Evolutionary conservation across 2,797 vertebrate genomes (phyloP).

Genomic region (Urosaurus nigricauda): DNA sequence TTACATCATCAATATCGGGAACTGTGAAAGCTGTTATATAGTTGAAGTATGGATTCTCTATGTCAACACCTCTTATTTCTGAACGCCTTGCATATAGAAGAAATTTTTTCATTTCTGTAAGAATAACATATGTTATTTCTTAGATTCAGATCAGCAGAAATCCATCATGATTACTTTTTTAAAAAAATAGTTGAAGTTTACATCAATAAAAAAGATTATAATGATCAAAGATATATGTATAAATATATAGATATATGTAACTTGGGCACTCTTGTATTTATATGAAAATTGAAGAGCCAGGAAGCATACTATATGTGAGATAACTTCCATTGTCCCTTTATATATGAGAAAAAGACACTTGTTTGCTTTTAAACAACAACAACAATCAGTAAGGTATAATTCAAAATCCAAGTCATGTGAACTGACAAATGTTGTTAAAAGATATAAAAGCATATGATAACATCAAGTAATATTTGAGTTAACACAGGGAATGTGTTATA

Average conservation of each 20-base stretch:
- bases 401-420: not conserved
- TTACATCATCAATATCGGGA: constrained; percentile 97
- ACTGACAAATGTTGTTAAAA: accelerated
- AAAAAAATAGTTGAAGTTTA: not conserved
- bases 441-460: accelerated
- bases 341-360: not conserved
- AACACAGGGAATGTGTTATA: not conserved
- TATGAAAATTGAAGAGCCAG: not conserved
- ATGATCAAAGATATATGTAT: not conserved
- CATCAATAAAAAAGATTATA: not conserved
- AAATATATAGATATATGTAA: not conserved
- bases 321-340: not conserved
- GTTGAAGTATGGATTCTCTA: constrained; percentile 98
- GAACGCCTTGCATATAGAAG: constrained; percentile 93
- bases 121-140: constrained; percentile 42
- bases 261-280: not conserved
- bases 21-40: constrained; percentile 97
- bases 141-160: not conserved
- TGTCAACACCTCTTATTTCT: constrained; percentile 97
- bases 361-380: accelerated
- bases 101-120: constrained; percentile 92
- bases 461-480: not conserved
- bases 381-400: accelerated
- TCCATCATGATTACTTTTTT: not conserved
- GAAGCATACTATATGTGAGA: not conserved